Conservation (phyloP, 2,888 invertebrate species). For the Drosophila seclusa region DNA sequence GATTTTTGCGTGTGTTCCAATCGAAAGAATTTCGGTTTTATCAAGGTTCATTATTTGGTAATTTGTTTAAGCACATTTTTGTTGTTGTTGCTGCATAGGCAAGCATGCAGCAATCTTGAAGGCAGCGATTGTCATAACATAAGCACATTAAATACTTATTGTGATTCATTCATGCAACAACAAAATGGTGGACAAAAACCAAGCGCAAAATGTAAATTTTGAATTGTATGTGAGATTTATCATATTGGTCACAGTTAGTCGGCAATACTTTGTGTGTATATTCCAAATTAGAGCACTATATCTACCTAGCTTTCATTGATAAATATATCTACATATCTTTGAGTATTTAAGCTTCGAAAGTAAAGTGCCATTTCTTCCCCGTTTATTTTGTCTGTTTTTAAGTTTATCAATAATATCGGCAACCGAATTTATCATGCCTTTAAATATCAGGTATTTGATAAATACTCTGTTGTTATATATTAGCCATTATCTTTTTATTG, state of each 20-base stretch:
- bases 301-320: neutral
- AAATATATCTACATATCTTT: neutral
- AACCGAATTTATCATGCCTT: conserved; percentile 25
- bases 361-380: neutral
- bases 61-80: conserved; percentile 44
- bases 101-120: conserved; percentile 57
- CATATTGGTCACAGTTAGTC: neutral
- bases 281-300: neutral
- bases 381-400: neutral
- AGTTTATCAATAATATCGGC: conserved; percentile 27
- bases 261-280: neutral
- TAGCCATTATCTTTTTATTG: neutral
- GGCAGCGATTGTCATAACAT: conserved; percentile 51
- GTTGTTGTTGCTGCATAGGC: conserved; percentile 20
- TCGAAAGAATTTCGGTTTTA: conserved; percentile 29
- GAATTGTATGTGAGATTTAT: neutral
- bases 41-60: conserved; percentile 54
- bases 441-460: conserved; percentile 15
- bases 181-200: conserved; percentile 23
- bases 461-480: neutral
- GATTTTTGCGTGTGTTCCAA: neutral
- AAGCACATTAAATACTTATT: conserved; percentile 54
- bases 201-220: conserved; percentile 10
- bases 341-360: neutral
- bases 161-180: conserved; percentile 42